phyloP scores from a whole-genome alignment of 1,140 invertebrate species.

The Oncopeltus fasciatus region DNA sequence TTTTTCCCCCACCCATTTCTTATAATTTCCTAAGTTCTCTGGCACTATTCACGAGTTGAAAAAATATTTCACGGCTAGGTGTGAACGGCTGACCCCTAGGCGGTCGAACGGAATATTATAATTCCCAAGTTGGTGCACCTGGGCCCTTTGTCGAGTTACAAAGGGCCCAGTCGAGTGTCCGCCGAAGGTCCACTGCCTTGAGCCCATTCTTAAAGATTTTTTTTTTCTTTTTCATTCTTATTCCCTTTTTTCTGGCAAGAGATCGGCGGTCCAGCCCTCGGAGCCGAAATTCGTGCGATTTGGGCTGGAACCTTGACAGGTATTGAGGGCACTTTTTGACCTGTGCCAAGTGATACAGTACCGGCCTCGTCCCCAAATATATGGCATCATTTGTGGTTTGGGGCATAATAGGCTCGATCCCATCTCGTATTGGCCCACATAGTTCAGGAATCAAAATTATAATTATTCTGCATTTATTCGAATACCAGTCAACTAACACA shows the following conservation, averaged over 20 bases:
- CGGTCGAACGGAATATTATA: not conserved
- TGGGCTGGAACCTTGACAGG: not conserved
- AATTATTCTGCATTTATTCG: too few relatives aligned
- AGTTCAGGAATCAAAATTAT: too few relatives aligned
- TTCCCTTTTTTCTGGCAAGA: too few relatives aligned
- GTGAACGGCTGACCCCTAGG: not conserved
- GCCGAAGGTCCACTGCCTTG: not conserved
- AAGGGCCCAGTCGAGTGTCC: not conserved
- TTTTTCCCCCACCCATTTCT: not conserved
- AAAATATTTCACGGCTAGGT: not conserved
- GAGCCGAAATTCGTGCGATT: not conserved
- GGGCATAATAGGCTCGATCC: too few relatives aligned
- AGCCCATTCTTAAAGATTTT: not conserved
- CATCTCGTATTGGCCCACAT: too few relatives aligned
- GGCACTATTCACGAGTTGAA: not conserved
- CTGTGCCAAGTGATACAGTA: too few relatives aligned
- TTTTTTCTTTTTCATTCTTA: not conserved
- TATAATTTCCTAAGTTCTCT: too few relatives aligned
- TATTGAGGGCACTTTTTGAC: not conserved
- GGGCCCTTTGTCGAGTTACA: not conserved
- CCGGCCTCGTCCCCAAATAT: too few relatives aligned
- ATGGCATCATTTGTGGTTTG: too few relatives aligned
- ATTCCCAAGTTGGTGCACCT: not conserved
- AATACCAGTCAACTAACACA: too few relatives aligned
- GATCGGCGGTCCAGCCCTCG: not conserved